Evolutionary conservation across 1,140 invertebrate species (phyloP), one percentile per base, ranked within the genome.

Genomic region (Papilio polytes): DNA sequence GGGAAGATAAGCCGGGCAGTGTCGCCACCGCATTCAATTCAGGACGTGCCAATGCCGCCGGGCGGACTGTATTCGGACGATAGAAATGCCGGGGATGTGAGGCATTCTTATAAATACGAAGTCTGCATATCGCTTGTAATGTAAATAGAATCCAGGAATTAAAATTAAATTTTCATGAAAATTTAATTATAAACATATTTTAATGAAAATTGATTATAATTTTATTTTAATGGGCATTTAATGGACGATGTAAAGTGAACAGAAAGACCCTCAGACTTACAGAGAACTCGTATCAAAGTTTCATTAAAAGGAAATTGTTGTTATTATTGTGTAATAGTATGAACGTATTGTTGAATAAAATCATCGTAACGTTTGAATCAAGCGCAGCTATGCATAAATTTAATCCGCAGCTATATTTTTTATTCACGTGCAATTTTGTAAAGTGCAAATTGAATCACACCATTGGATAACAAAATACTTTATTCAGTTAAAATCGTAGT

Each of bases 371-470:
- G 63, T 15, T 7, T 13, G 63, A 70, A 70, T 70, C 22, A 31
- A 70, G 22, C 13, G 26, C 63, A 66, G 59, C 22, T 70, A 15
- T 70, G 63, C 26, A 70, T 70, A 63, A 63, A 63, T 70, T 70
- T 36, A 70, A 70, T 70, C 26, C 12, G 3, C 26, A 70, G 63
- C 3, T 70, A 31, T 70, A 70, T 70, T 70, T 70, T 70, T 70
- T 70, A 70, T 70, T 70, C 63, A 70, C 22, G 12, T 70, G 63
- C 63, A 70, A 70, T 70, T 70, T 36, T 70, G 63, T 70, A 70
- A 70, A 76, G 41, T 76, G 74, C 74, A 76, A 76, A 76, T 76
- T 76, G 74, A 76, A 76, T 76, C 74, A 76, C 46, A 22, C n/a
- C 46, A 51, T 48, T 51, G n/a, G 44, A 46, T 51, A 76, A 76